phyloP scores from a whole-genome alignment of 2,797 vertebrate species.

The Tokudaia tokunoshimensis region DNA sequence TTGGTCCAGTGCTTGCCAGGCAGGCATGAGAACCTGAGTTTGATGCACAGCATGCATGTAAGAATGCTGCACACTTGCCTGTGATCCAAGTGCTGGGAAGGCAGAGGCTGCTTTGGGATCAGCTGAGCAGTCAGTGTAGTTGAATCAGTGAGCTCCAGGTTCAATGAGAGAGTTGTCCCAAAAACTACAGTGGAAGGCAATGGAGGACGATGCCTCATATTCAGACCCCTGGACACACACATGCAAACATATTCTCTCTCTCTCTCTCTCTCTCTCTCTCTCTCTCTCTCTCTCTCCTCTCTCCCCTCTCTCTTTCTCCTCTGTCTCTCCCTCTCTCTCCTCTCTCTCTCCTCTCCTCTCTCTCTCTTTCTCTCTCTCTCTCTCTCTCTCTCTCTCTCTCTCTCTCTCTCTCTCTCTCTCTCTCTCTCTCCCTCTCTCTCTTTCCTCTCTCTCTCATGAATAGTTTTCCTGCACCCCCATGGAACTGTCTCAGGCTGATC shows the following conservation, averaged over 20 bases:
- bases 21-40: not conserved
- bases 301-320: too few species aligned
- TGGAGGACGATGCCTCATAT: not conserved
- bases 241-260: not conserved
- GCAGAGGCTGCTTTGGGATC: not conserved
- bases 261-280: not conserved
- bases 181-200: not conserved
- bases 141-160: too few species aligned
- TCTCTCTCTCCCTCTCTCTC: too few species aligned
- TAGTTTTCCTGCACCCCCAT: not conserved
- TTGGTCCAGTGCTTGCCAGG: not conserved
- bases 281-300: not conserved
- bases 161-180: too few species aligned
- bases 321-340: too few species aligned
- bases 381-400: too few species aligned
- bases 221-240: not conserved
- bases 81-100: not conserved
- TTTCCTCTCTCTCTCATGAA: not conserved
- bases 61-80: not conserved
- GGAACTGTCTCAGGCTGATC: not conserved
- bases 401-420: too few species aligned
- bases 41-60: not conserved
- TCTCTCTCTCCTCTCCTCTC: not conserved
- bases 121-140: too few species aligned
- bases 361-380: too few species aligned